Evolutionary conservation across 2,797 vertebrate genomes (phyloP).

Genomic region (Bucorvus abyssinicus): DNA sequence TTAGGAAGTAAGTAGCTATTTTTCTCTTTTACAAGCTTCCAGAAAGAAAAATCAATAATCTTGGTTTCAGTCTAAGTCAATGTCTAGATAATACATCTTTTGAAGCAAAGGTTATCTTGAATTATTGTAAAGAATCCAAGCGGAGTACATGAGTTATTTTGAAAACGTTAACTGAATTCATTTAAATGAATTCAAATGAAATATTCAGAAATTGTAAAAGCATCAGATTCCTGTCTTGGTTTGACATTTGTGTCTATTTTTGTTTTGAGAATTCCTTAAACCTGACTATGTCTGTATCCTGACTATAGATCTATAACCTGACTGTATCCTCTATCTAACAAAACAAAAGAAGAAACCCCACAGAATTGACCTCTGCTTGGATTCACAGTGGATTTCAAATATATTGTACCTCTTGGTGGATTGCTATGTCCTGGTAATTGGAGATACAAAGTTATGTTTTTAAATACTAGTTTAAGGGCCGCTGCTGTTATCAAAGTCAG

Average conservation of each 20-base stretch:
- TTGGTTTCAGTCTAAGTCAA: not conserved
- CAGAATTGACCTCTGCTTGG: not conserved
- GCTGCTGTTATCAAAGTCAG: not conserved
- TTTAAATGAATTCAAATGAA: not conserved
- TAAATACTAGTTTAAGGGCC: not conserved
- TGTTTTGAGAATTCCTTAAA: not conserved
- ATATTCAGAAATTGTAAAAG: not conserved
- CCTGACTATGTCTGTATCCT: not conserved
- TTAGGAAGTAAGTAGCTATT: conserved; percentile 84
- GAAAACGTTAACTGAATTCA: not conserved
- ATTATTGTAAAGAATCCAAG: not conserved
- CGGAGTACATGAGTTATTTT: not conserved
- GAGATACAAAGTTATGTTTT: not conserved
- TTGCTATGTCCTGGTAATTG: not conserved
- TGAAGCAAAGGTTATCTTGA: not conserved
- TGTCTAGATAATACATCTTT: not conserved
- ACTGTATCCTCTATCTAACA: not conserved
- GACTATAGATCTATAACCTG: too few species aligned
- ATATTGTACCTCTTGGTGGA: not conserved
- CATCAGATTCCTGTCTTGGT: not conserved
- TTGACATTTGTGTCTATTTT: not conserved
- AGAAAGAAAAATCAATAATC: not conserved
- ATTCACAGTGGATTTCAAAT: not conserved
- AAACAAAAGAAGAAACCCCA: not conserved
- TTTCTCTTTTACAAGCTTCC: not conserved